phyloP scores from a whole-genome alignment of 1,140 invertebrate species.

The Diuraphis noxia region DNA sequence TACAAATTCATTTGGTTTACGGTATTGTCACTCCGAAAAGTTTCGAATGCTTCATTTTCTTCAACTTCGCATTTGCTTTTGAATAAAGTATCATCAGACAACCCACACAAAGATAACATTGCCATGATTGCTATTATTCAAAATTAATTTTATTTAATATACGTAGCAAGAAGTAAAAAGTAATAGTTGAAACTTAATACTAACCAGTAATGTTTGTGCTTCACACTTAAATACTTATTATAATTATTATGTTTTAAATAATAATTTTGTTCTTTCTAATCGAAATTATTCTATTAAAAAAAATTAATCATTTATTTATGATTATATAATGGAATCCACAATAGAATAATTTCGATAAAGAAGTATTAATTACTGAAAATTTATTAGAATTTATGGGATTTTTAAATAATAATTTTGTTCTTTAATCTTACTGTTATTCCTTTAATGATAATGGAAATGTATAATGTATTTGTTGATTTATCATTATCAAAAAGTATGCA shows the following conservation, averaged over 20 bases:
- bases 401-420: not conserved
- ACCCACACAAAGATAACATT: constrained; percentile 43
- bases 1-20: constrained; percentile 51
- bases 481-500: not conserved
- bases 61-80: constrained; percentile 38
- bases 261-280: too few relatives aligned
- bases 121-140: constrained; percentile 1
- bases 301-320: too few relatives aligned
- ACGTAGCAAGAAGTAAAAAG: not conserved
- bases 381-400: too few relatives aligned
- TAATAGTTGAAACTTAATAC: not conserved
- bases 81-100: constrained; percentile 30
- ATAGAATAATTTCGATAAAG: too few relatives aligned
- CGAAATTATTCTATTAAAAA: too few relatives aligned
- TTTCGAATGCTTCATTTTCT: constrained; percentile 41
- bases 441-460: constrained; percentile 14
- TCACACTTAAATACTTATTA: too few relatives aligned
- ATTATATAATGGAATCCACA: too few relatives aligned
- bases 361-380: too few relatives aligned
- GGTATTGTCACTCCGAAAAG: constrained; percentile 36
- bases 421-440: not conserved
- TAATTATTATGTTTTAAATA: too few relatives aligned
- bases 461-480: constrained; percentile 42
- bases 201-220: not conserved
- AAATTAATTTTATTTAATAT: not conserved